These are phyloP conservation scores for Thalassophryne amazonica DNA, from an alignment of 2,797 vertebrate species.

Conservation along the genomic window DNA sequence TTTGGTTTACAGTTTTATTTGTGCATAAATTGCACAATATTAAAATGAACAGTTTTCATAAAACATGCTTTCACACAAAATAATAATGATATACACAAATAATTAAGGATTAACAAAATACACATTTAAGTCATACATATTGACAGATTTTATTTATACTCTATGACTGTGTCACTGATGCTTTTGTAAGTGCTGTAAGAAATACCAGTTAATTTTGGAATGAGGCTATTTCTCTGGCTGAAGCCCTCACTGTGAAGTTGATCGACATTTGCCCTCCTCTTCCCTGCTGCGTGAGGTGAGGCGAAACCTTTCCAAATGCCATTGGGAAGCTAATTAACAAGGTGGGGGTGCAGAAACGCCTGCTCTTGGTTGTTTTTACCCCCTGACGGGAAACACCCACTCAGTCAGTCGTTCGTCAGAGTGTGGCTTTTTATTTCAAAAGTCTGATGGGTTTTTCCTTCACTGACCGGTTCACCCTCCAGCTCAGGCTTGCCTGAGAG, in stretches of 20 bases:
- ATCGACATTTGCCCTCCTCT: slow-evolving; percentile 34
- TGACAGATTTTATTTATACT: not conserved
- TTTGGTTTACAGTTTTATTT: not conserved
- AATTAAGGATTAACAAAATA: too few relatives aligned
- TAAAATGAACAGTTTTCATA: not conserved
- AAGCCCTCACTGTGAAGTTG: slow-evolving; percentile 36
- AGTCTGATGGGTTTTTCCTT: slow-evolving; percentile 48
- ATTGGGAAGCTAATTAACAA: slow-evolving; percentile 65
- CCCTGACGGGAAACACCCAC: slow-evolving; percentile 58
- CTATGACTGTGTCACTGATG: not conserved
- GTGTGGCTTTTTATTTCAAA: slow-evolving; percentile 55
- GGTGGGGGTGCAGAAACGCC: slow-evolving; percentile 54
- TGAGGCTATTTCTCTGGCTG: slow-evolving; percentile 7
- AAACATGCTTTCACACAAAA: too few relatives aligned
- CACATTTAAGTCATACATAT: too few relatives aligned
- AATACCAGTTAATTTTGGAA: not conserved
- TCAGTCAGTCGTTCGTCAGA: slow-evolving; percentile 40
- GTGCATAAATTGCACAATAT: not conserved
- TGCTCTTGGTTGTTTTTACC: slow-evolving; percentile 65
- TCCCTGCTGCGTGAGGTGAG: slow-evolving; percentile 58
- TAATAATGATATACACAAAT: too few relatives aligned
- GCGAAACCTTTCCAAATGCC: slow-evolving; percentile 52
- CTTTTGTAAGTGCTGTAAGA: not conserved
- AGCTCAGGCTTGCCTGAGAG: not conserved
- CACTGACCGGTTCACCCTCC: not conserved